Percentiles rank a stretch among this genome's conserved stretches.
Evolutionary conservation across 2,113 vertebrate genomes (phyloP).

Genomic region (Sarotherodon lohbergeri): DNA sequence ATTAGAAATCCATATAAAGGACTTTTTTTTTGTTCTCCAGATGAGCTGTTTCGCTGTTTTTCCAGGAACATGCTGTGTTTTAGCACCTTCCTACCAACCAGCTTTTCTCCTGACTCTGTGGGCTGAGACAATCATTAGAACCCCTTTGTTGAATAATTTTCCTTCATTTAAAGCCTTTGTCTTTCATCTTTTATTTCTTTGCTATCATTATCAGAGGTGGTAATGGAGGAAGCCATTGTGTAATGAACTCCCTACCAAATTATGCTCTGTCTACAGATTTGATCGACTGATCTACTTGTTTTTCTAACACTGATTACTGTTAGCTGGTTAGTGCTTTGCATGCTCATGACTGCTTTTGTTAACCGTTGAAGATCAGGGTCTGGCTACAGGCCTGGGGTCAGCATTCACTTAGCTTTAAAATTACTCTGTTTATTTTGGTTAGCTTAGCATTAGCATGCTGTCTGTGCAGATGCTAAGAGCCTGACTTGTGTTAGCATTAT

Average conservation of each 20-base stretch:
- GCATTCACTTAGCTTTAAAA: neutral
- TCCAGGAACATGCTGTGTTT: slow-evolving; percentile 46
- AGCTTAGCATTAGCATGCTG: neutral
- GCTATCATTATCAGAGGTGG: neutral
- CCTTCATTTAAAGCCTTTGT: neutral
- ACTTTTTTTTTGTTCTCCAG: slow-evolving; percentile 2
- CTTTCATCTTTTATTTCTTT: neutral
- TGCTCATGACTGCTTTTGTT: neutral
- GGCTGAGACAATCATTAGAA: slow-evolving; percentile 24
- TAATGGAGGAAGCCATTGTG: neutral
- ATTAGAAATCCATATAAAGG: slow-evolving; percentile 23
- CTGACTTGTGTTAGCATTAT: neutral
- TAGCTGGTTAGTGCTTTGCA: neutral
- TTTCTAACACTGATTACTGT: neutral
- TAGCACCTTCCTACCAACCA: slow-evolving; percentile 43
- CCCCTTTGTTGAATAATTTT: slow-evolving; percentile 22
- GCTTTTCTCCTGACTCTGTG: slow-evolving; percentile 13
- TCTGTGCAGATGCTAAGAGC: neutral
- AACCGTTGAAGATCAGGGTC: neutral
- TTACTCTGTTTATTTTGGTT: neutral
- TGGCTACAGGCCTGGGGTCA: neutral
- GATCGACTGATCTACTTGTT: neutral
- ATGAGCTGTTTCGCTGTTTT: slow-evolving; percentile 34
- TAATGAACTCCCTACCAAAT: neutral
- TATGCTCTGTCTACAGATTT: neutral